A percentile compares a stretch with the other conserved stretches of the same genome.
phyloP scores from a whole-genome alignment of 2,888 invertebrate genomes.

The Plagodis pulveraria region DNA sequence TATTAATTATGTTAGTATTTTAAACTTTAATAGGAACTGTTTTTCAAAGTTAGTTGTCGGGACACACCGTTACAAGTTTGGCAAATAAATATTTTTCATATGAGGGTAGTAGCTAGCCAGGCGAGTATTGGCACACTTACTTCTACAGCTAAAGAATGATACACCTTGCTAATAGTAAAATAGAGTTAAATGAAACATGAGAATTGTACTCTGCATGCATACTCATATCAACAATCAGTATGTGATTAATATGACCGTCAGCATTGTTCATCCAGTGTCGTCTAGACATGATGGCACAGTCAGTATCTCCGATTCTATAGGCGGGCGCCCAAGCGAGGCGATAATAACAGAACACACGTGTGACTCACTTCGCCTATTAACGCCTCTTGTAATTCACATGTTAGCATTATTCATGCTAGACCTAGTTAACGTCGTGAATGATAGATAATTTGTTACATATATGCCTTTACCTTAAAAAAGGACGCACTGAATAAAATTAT shows the following conservation, averaged over 20 bases:
- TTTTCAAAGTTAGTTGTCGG: too few relatives aligned
- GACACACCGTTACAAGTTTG: too few relatives aligned
- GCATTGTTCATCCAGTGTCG: slow-evolving; percentile 11
- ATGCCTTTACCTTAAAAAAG: slow-evolving; percentile 36
- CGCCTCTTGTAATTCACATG: slow-evolving; percentile 62
- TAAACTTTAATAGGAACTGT: too few relatives aligned
- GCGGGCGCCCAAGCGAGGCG: slow-evolving; percentile 50
- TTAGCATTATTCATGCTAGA: slow-evolving; percentile 63
- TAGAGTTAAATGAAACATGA: too few relatives aligned
- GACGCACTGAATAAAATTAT: slow-evolving; percentile 34
- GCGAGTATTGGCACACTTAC: too few relatives aligned
- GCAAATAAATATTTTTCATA: too few relatives aligned
- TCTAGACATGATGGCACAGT: slow-evolving; percentile 21
- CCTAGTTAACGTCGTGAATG: slow-evolving; percentile 57
- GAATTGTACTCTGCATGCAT: too few relatives aligned
- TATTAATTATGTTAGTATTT: too few relatives aligned
- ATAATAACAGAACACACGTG: slow-evolving; percentile 57
- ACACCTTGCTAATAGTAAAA: too few relatives aligned
- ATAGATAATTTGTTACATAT: slow-evolving; percentile 45
- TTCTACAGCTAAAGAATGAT: too few relatives aligned
- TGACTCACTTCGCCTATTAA: slow-evolving; percentile 63
- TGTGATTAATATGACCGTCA: slow-evolving; percentile 6
- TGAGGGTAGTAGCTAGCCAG: too few relatives aligned
- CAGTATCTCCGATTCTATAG: slow-evolving; percentile 19
- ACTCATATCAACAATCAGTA: not conserved